Evolutionary conservation across 2,113 vertebrate genomes (phyloP).

Genomic region (Esox niger): DNA sequence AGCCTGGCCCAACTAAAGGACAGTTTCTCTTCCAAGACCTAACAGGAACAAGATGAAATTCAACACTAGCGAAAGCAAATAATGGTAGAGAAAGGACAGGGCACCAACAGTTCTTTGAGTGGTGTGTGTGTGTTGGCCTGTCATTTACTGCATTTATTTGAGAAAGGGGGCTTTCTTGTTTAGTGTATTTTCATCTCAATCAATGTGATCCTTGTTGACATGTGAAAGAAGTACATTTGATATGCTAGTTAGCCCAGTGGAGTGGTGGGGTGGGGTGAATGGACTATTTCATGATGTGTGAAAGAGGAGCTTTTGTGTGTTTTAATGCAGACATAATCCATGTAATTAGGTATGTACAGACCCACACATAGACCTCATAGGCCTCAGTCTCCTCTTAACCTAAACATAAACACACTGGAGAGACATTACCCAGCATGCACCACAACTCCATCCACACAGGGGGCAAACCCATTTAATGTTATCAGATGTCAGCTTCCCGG

Average conservation of each 20-base stretch:
- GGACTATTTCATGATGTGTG: constrained; percentile 11
- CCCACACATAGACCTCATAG: constrained; percentile 7
- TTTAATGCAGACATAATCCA: constrained; percentile 6
- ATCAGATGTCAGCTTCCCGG: constrained; percentile 32
- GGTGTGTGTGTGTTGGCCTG: not conserved
- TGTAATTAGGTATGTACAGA: not conserved
- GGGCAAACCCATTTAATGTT: constrained; percentile 22
- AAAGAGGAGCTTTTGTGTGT: constrained; percentile 2
- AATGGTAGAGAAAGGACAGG: not conserved
- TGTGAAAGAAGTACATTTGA: not conserved
- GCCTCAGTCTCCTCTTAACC: not conserved
- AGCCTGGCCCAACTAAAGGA: not conserved
- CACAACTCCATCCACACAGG: not conserved
- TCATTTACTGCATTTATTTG: not conserved
- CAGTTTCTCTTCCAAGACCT: not conserved
- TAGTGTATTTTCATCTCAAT: not conserved
- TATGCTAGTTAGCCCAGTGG: not conserved
- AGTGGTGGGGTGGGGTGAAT: not conserved
- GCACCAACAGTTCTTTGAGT: not conserved
- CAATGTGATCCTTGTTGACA: constrained; percentile 11
- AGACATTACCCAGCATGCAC: constrained; percentile 3
- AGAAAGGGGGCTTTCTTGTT: not conserved
- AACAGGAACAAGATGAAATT: not conserved
- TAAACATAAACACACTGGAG: not conserved
- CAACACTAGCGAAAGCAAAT: not conserved